A percentile compares a stretch with the other conserved stretches of the same genome.
Evolutionary conservation across 2,113 vertebrate species (phyloP).

Genomic region (Pao palembangensis): DNA sequence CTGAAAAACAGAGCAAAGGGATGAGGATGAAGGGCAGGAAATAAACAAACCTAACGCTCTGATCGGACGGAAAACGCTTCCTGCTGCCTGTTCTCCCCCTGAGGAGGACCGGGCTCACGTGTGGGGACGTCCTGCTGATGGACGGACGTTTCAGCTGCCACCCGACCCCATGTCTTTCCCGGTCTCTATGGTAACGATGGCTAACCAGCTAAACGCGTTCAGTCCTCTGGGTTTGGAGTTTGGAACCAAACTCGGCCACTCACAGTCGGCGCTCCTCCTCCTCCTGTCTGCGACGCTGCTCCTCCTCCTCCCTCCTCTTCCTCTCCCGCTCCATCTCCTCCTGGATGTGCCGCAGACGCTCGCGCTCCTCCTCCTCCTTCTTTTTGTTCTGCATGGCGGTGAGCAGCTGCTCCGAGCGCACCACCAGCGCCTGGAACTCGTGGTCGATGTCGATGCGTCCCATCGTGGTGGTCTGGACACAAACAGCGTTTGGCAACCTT

Average conservation of each 20-base stretch:
- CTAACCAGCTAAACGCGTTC: neutral
- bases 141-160: neutral
- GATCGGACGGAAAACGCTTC: neutral
- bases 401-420: slow-evolving; percentile 87
- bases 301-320: slow-evolving; percentile 86
- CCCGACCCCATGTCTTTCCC: too few species aligned
- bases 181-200: neutral
- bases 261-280: slow-evolving; percentile 87
- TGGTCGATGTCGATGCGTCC: slow-evolving; percentile 86
- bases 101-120: neutral
- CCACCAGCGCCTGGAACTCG: slow-evolving; percentile 83
- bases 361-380: slow-evolving; percentile 91
- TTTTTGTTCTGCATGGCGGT: slow-evolving; percentile 88
- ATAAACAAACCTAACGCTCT: neutral
- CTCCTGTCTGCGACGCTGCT: slow-evolving; percentile 80
- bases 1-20: slow-evolving; percentile 55
- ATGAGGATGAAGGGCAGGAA: neutral
- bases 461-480: slow-evolving; percentile 81
- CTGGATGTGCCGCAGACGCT: slow-evolving; percentile 86
- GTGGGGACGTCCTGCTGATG: neutral
- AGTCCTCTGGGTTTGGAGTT: too few species aligned
- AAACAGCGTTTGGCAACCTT: neutral
- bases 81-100: too few species aligned
- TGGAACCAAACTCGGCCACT: slow-evolving; percentile 50
- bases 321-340: slow-evolving; percentile 93